Evolutionary conservation across 1,140 invertebrate species (phyloP).

Genomic region (Brachionus rubens): DNA sequence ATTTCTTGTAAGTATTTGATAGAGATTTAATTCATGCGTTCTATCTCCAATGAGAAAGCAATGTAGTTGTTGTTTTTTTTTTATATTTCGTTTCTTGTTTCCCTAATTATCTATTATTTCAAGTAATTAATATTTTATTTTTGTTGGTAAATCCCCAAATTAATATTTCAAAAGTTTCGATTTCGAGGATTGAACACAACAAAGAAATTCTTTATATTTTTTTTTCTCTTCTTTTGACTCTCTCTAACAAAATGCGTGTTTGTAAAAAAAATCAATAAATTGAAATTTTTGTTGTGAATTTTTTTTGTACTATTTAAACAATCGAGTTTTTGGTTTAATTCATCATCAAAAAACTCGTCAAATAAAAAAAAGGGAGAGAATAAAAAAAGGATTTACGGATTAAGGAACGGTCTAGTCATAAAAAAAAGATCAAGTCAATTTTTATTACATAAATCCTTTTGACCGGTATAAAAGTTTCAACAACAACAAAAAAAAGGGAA

Average conservation of each 20-base stretch:
- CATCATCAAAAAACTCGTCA: constrained; percentile 20
- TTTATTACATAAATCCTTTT: not conserved
- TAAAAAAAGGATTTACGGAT: not conserved
- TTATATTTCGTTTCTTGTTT: too few relatives aligned
- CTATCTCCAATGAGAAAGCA: too few relatives aligned
- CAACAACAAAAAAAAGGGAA: not conserved
- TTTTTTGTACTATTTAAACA: constrained; percentile 36
- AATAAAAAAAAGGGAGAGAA: too few relatives aligned
- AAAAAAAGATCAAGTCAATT: constrained; percentile 13
- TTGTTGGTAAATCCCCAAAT: constrained; percentile 34
- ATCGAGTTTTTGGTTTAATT: not conserved
- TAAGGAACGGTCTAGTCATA: not conserved
- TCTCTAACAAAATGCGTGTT: not conserved
- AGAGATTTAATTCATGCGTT: too few relatives aligned
- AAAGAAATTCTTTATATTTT: constrained; percentile 1
- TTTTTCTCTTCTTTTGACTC: too few relatives aligned
- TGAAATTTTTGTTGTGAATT: not conserved
- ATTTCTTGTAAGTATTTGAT: too few relatives aligned
- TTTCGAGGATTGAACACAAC: not conserved
- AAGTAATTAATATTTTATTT: not conserved
- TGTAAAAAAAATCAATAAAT: constrained; percentile 8
- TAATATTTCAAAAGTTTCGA: constrained; percentile 31
- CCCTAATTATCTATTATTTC: constrained; percentile 21
- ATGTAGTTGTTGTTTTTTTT: too few relatives aligned
- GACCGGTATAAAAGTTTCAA: not conserved